Percentiles rank a stretch among this genome's conserved stretches.
Conservation (phyloP, 2,888 invertebrate genomes). For the Dryocosmus kuriphilus region DNA sequence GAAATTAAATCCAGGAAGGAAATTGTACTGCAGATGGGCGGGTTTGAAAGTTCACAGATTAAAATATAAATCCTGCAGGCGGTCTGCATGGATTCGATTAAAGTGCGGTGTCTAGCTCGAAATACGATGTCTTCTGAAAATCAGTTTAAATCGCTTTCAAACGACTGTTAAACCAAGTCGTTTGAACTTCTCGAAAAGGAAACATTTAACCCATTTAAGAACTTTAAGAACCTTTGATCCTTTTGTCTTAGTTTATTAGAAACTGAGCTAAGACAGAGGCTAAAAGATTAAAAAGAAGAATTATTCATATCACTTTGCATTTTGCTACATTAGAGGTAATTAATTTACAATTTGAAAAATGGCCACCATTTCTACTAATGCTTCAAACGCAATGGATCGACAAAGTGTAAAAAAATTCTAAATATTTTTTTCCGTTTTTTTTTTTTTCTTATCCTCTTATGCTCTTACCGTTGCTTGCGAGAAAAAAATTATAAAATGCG, state of each 20-base stretch:
- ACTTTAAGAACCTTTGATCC: neutral
- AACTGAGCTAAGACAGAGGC: neutral
- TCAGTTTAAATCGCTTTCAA: conserved; percentile 13
- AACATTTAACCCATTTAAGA: conserved; percentile 4
- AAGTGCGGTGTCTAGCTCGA: conserved; percentile 25
- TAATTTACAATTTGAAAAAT: no score
- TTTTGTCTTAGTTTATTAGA: conserved; percentile 2
- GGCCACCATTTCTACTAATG: no score
- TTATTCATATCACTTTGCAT: neutral
- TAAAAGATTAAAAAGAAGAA: neutral
- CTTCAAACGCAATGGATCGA: no score
- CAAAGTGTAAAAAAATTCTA: no score
- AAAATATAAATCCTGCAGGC: conserved; percentile 39
- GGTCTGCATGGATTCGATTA: conserved; percentile 21
- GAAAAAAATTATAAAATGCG: no score
- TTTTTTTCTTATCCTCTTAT: no score
- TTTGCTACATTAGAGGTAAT: neutral
- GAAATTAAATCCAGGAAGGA: conserved; percentile 20
- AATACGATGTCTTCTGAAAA: conserved; percentile 16
- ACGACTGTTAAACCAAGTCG: conserved; percentile 19
- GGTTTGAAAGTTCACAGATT: conserved; percentile 31
- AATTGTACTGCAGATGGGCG: conserved; percentile 15
- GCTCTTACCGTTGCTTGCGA: no score
- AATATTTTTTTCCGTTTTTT: no score
- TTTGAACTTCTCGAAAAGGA: neutral